phyloP scores from a whole-genome alignment of 2,888 invertebrate species.

The Tetragonula carbonaria region DNA sequence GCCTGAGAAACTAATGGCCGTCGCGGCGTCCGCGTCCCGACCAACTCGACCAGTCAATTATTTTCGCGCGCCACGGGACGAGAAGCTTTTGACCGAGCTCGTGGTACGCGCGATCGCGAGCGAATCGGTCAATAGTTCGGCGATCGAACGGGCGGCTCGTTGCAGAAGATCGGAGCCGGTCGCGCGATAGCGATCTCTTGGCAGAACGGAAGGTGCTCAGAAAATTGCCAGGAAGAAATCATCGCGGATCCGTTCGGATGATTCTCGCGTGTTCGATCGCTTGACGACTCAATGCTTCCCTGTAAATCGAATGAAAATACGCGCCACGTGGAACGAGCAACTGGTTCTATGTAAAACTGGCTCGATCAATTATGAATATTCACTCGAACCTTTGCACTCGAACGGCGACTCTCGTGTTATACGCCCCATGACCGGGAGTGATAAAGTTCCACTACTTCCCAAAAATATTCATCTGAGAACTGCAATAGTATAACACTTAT shows the following conservation, averaged over 20 bases:
- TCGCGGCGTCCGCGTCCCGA: neutral
- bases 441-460: too few species aligned
- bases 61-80: conserved; percentile 14
- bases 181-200: conserved; percentile 46
- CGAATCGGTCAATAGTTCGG: conserved; percentile 41
- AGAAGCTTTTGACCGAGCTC: conserved; percentile 39
- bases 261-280: neutral
- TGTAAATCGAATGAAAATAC: neutral
- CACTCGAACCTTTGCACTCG: too few species aligned
- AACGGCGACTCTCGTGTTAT: too few species aligned
- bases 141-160: neutral
- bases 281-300: neutral
- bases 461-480: too few species aligned
- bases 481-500: too few species aligned
- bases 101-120: neutral
- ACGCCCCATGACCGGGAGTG: too few species aligned
- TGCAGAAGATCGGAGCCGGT: conserved; percentile 37
- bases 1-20: conserved; percentile 44
- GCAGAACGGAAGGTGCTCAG: conserved; percentile 25
- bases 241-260: neutral
- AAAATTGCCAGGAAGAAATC: conserved; percentile 40
- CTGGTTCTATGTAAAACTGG: neutral
- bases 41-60: conserved; percentile 40
- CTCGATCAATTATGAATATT: neutral
- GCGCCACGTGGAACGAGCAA: neutral